These are phyloP conservation scores for Anisognathus igniventris DNA, from an alignment of 2,797 vertebrate genomes.

Conservation along the genomic window DNA sequence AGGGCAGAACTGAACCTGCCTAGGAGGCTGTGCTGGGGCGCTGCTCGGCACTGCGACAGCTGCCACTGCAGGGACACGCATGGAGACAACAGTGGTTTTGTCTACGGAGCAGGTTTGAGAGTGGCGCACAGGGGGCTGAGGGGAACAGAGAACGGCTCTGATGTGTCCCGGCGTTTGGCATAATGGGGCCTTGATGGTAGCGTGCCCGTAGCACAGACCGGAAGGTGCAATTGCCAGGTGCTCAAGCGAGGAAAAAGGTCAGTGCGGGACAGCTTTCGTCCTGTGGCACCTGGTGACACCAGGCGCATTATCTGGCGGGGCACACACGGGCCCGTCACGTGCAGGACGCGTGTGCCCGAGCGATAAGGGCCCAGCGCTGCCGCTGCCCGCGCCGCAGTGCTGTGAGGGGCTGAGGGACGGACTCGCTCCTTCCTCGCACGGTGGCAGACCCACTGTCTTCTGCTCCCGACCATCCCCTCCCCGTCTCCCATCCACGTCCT, in stretches of 20 bases:
- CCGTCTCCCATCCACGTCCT: background rate
- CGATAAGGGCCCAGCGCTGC: background rate
- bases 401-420: rapidly evolving
- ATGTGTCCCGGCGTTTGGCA: background rate
- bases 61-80: rapidly evolving
- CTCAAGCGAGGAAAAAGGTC: background rate
- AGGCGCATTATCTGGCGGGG: background rate
- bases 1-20: rapidly evolving
- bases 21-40: background rate
- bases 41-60: background rate
- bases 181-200: rapidly evolving
- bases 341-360: background rate
- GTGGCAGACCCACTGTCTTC: background rate
- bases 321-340: rapidly evolving
- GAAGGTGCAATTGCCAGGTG: background rate
- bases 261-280: background rate
- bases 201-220: background rate
- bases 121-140: rapidly evolving
- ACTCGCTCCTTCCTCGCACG: background rate
- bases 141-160: rapidly evolving
- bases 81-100: rapidly evolving
- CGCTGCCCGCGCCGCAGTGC: background rate
- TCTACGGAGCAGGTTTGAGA: background rate
- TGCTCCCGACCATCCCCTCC: background rate
- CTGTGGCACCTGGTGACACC: background rate